Evolutionary conservation across 2,797 vertebrate genomes (phyloP), one percentile per base, ranked within the genome.

Genomic region (Pseudomugil tenellus): DNA sequence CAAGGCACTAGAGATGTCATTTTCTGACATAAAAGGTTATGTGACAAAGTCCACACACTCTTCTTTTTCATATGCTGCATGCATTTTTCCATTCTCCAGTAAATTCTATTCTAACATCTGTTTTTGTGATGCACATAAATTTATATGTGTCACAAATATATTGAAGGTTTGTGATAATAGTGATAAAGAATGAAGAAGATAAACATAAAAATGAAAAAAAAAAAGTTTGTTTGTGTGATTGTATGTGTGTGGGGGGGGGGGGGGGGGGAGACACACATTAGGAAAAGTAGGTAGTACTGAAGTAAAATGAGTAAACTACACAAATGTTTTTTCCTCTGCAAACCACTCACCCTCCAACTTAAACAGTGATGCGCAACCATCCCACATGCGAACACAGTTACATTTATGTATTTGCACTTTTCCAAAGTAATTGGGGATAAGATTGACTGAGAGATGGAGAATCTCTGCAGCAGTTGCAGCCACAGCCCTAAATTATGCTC

Each of bases 361-460:
- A 21, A 21, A 23, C 23, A 21, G n/a, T 48, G 3, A 21, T 21
- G 46, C 21, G 23, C 23, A 52, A 26, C 49, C 13, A 52, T 16
- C 14, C 13, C 6, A 23, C 39, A 43, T 43, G 39, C 39, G 16
- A 10, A 43, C 39, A 43, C 39, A 43, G 17, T 43, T 6, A 46
- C 41, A 25, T 11, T 23, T 49, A 9, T 5, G 17, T n/a, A 12
- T 25, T 17, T 23, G 7, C 25, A 25, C 67, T 65, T 74, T 86
- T 87, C 68, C 25, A 54, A 70, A 89, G 79, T 75, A 70, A 57
- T 61, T 52, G 51, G 66, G 64, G 66, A 77, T 79, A 72, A 88
- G 92, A 91, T 85, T 85, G 80, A 89, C 83, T 82, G 57, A 71
- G 70, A 91, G 90, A 91, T 89, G 78, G 32, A n/a, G 62, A 37